Base-by-base conservation (phyloP, 2,113 vertebrate species). In the Heterotis niloticus region DNA sequence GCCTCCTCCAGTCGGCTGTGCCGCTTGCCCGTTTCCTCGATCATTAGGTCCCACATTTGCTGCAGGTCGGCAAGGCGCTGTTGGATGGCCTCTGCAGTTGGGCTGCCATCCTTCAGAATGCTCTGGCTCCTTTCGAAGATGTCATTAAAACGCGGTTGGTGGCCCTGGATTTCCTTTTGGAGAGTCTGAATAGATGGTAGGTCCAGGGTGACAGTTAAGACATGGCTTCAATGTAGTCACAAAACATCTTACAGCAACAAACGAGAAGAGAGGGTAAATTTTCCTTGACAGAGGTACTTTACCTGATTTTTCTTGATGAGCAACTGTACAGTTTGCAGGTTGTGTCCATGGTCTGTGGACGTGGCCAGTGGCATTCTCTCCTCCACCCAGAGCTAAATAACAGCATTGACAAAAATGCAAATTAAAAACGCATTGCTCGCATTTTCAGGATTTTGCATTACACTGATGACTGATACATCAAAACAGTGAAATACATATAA, bases 301-400 rank as follows among this genome's bases (percentile, higher is more conserved):
- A 98, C 97, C 94, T 99, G 97, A 78, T 99, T 99, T 87, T 99
- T 98, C 93, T 99, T 99, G 89, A 98, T 98, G 67, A 99, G 91
- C 44, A 98, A 91, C 88, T 99, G 97, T 57, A 99, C 97, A 0
- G 96, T 99, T 90, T 99, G 97, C 79, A 99, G 94, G 86, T 99
- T 99, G 89, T 97, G 92, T 51, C 97, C 97, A 5, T 98, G 96
- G 77, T 99, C 96, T 0, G 93, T 96, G 59, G 96, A 98, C 0
- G 93, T 96, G 77, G 96, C 96, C 78, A 98, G 88, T n/a, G 96
- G 91, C 92, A 96, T 96, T 84, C 96, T 92, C 87, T 99, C 97
- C 79, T 96, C 93, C 0, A 95, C 93, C 94, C 94, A 95, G 81
- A 95, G 71, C 94, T 95, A 79, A 51, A 17, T 77, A 78, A 51